A percentile compares a stretch with the other conserved stretches of the same genome.
Evolutionary conservation across 2,113 vertebrate genomes (phyloP).

Genomic region (Lethenteron camtschaticum): DNA sequence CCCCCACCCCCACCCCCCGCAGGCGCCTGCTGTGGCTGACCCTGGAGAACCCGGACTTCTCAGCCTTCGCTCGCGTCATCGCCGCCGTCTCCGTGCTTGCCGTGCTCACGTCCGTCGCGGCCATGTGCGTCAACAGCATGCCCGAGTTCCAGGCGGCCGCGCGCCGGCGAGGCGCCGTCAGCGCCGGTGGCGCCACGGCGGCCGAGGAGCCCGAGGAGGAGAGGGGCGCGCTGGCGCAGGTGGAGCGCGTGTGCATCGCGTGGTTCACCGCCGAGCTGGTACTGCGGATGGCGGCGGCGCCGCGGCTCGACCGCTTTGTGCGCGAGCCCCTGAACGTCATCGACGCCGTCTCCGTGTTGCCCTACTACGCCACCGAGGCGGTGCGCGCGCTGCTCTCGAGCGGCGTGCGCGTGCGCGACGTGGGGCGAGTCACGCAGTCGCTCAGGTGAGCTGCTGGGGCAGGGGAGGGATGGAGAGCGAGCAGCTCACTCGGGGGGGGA

Average conservation of each 20-base stretch:
- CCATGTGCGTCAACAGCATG: conserved; percentile 87
- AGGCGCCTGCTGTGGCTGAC: conserved; percentile 70
- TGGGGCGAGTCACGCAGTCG: conserved; percentile 74
- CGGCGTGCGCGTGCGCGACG: conserved; percentile 37
- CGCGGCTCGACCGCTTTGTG: conserved; percentile 66
- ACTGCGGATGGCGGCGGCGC: conserved; percentile 57
- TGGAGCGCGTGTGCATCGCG: conserved; percentile 79
- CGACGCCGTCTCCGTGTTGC: conserved; percentile 61
- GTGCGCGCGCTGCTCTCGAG: conserved; percentile 39
- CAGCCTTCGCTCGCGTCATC: conserved; percentile 82
- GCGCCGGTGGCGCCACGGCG: conserved; percentile 28
- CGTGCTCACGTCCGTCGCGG: conserved; percentile 63
- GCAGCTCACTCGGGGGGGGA: too few species aligned
- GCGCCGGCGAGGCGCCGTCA: conserved; percentile 28
- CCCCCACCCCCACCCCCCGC: conserved; percentile 15
- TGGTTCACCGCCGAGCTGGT: conserved; percentile 95
- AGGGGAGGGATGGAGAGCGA: too few species aligned
- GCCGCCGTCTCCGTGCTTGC: conserved; percentile 73
- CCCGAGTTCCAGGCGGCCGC: conserved; percentile 65
- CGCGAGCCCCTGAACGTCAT: conserved; percentile 72
- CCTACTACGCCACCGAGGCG: conserved; percentile 66
- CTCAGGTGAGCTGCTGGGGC: conserved; percentile 18
- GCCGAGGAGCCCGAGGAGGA: conserved; percentile 27
- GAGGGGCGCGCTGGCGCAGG: conserved; percentile 25
- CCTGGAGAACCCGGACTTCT: conserved; percentile 91